Evolutionary conservation across 2,797 vertebrate species (phyloP), one percentile per base, ranked within the genome.

Genomic region (Furcifer pardalis): DNA sequence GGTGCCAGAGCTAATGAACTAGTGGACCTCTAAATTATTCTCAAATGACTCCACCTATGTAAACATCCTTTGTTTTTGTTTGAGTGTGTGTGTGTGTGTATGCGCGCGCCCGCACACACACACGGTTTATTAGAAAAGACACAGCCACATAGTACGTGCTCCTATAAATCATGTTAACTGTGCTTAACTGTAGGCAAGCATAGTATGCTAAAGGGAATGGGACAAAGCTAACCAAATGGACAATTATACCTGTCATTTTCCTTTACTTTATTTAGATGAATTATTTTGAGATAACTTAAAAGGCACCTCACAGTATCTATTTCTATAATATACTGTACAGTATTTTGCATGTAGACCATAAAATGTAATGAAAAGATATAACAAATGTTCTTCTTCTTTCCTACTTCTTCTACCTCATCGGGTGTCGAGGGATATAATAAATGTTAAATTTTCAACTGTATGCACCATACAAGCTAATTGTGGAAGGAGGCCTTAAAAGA

Each of bases 1-100:
- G 27, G 32, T 9, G 65, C 85, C 80, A 84, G 72, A 63, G 76
- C 56, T 32, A 80, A 69, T 59, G 60, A 1, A 10, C 81, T 85
- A 73, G 63, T 71, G 77, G 12, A 60, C 84, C 86, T 83, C 83
- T 35, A 79, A 77, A 83, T 66, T 84, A 81, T 52, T 74, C 56
- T 78, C 37, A 25, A 83, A 83, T 65, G 37, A 80, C 79, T 83
- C 73, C 74, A 66, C 83, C 76, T 44, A 56, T 78, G 37, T 80
- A 82, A 83, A 82, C 59, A 77, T 30, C 32, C 56, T 30, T 59
- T 37, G 73, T 77, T 82, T 77, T 63, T 13, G 52, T 49, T 1
- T n/a, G 68, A 25, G n/a, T 60, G 81, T 46, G 81, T n/a, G n/a
- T n/a, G n/a, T n/a, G n/a, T n/a, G n/a, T n/a, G n/a, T n/a, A n/a